Conservation (phyloP, 1,140 invertebrate species). For the Aphis gossypii region DNA sequence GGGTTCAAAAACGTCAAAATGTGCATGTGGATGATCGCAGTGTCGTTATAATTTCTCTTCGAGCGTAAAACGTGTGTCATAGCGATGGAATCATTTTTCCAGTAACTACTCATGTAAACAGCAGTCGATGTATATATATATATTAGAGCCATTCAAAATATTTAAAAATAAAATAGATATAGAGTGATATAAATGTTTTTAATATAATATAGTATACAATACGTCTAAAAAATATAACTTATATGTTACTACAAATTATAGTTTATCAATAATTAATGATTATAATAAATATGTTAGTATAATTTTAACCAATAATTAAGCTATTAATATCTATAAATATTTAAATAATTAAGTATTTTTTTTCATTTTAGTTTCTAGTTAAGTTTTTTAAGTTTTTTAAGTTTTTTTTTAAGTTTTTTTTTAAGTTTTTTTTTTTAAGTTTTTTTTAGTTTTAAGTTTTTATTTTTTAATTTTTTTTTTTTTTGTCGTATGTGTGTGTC, state of each 20-base stretch:
- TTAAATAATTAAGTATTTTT: no score
- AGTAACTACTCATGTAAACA: slow-evolving; percentile 31
- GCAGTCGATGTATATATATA: not conserved
- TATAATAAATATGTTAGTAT: not conserved
- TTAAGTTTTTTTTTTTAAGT: no score
- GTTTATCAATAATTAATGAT: not conserved
- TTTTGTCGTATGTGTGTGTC: no score
- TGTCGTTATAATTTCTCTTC: slow-evolving; percentile 46
- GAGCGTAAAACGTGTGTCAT: slow-evolving; percentile 39
- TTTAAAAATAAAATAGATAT: slow-evolving; percentile 50
- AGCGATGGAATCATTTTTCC: slow-evolving; percentile 36
- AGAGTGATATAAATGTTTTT: not conserved
- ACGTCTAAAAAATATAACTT: not conserved
- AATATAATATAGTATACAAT: not conserved
- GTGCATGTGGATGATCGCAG: slow-evolving; percentile 5
- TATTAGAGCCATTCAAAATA: not conserved
- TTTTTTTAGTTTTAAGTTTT: no score
- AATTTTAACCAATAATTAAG: not conserved
- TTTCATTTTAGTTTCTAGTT: no score
- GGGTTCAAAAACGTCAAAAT: slow-evolving; percentile 43
- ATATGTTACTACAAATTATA: not conserved
- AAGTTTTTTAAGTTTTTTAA: no score
- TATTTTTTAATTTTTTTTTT: no score
- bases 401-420: no score
- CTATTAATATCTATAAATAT: no score